Evolutionary conservation across 2,113 vertebrate species (phyloP).

Genomic region (Scolopax mira): DNA sequence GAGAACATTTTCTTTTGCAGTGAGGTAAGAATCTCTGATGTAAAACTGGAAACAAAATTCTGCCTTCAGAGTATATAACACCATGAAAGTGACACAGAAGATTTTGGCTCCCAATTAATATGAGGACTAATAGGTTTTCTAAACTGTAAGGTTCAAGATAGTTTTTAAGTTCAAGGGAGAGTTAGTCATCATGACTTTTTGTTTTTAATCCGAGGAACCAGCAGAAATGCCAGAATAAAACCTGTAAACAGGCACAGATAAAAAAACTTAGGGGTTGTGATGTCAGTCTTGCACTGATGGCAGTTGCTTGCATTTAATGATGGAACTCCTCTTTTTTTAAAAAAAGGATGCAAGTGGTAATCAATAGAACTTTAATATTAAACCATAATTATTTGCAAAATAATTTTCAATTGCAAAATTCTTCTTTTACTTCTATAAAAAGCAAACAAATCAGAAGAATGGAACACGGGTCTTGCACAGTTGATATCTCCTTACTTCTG

Average conservation of each 20-base stretch:
- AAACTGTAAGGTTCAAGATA: not conserved
- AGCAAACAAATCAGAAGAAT: not conserved
- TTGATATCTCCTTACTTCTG: not conserved
- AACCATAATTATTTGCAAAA: not conserved
- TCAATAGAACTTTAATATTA: not conserved
- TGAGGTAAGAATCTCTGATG: not conserved
- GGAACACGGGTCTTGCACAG: not conserved
- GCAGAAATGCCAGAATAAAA: not conserved
- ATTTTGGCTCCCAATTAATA: not conserved
- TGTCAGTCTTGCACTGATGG: not conserved
- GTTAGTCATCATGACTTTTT: too few species aligned
- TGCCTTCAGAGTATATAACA: not conserved
- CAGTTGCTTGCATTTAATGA: not conserved
- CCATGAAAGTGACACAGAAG: not conserved
- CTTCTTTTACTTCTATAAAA: not conserved
- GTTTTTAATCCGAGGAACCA: not conserved
- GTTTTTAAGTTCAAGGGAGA: not conserved
- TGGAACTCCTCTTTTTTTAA: not conserved
- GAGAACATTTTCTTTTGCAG: not conserved
- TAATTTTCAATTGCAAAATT: not conserved
- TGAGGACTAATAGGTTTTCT: not conserved
- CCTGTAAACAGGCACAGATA: not conserved
- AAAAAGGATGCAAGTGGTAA: not conserved
- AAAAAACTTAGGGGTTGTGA: not conserved
- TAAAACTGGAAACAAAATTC: not conserved